These are phyloP conservation scores for Trichoplusia ni DNA, from an alignment of 1,140 invertebrate genomes.

Conservation along the genomic window DNA sequence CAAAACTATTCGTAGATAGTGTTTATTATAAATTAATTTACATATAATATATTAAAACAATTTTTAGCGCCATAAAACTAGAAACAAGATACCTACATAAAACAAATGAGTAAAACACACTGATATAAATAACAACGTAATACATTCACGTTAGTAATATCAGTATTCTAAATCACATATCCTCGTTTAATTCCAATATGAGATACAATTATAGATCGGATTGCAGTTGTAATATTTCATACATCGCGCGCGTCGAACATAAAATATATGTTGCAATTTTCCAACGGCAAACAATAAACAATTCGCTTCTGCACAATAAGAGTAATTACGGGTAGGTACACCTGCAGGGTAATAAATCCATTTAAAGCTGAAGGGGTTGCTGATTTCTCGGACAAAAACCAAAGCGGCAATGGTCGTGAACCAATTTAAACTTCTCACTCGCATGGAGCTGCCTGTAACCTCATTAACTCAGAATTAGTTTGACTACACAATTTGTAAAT, in stretches of 20 bases:
- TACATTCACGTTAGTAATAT: no score
- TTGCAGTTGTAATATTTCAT: slow-evolving; percentile 25
- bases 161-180: no score
- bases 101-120: no score
- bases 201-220: slow-evolving; percentile 20
- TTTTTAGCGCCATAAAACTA: no score
- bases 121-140: no score
- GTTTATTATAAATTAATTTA: no score
- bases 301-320: slow-evolving; percentile 48
- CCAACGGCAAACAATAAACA: slow-evolving; percentile 58
- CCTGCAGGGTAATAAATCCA: slow-evolving; percentile 59
- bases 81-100: no score
- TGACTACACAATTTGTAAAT: slow-evolving; percentile 27
- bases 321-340: slow-evolving; percentile 59
- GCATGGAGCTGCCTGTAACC: slow-evolving; percentile 55
- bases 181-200: slow-evolving; percentile 6
- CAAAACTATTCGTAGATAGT: no score
- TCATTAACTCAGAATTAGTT: slow-evolving; percentile 48
- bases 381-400: slow-evolving; percentile 56
- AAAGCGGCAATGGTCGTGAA: slow-evolving; percentile 42
- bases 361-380: slow-evolving; percentile 52
- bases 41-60: no score
- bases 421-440: slow-evolving; percentile 60
- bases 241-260: slow-evolving; percentile 14
- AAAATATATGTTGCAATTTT: slow-evolving; percentile 52